Evolutionary conservation across 2,113 vertebrate species (phyloP), one percentile per base, ranked within the genome.

Genomic region (Alouatta palliata): DNA sequence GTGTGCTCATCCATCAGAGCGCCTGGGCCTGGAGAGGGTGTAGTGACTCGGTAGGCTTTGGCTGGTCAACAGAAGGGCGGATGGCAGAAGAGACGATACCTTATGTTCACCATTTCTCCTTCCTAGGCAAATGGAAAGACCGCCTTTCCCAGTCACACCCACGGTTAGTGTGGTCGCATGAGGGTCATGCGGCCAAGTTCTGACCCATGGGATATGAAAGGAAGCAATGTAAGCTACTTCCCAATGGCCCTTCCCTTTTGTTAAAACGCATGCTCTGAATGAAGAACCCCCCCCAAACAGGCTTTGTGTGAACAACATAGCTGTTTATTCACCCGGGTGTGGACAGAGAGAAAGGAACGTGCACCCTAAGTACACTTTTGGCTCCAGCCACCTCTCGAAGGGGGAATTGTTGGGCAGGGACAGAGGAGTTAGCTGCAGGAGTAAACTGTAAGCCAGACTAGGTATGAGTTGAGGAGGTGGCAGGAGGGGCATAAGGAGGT

Each of bases 161-260:
- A 2, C 0, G 19, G 45, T 10, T 12, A 3, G 16, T 14, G 23
- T 27, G 37, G 40, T 25, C 8, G 10, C 1, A 8, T 1, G 0
- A 1, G 19, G 30, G 40, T 19, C 90, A 82, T 4, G 3, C 4
- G 45, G 25, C 21, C 0, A 11, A 8, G 7, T 25, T 85, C 80
- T 0, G 4, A 6, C 82, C 70, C 35, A 32, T 14, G 30, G 37
- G 58, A 54, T 11, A 8, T 1, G 0, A 21, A 14, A 40, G 2
- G 13, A 35, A 54, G 47, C 40, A 73, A 87, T 5, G 14, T 19
- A 54, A n/a, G 47, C 91, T 25, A 6, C 47, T 86, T 79, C n/a
- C n/a, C 21, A 37, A 6, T n/a, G 14, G 32, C 12, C 70, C 5
- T 25, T 30, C 32, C 58, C 25, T 61, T 52, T 52, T 52, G 52